A percentile compares a stretch with the other conserved stretches of the same genome.
phyloP scores from a whole-genome alignment of 1,140 invertebrate species.

The Rhagoletis zephyria region DNA sequence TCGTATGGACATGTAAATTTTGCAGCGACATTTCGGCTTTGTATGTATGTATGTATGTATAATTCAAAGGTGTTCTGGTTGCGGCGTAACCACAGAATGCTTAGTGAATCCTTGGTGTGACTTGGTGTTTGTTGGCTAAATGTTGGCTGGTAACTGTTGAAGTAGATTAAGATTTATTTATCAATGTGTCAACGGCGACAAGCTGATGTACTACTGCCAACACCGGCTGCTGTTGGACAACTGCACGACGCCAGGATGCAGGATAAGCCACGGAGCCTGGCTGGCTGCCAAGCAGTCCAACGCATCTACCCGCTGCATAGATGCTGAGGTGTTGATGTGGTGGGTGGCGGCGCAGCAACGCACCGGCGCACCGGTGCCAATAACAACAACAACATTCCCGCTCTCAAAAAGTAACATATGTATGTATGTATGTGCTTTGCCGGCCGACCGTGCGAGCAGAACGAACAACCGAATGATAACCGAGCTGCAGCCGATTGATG shows the following conservation, averaged over 20 bases:
- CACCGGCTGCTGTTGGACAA: conserved; percentile 71
- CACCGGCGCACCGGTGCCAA: neutral
- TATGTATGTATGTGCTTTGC: neutral
- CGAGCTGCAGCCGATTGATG: conserved; percentile 21
- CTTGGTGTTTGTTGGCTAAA: neutral
- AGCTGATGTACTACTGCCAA: conserved; percentile 63
- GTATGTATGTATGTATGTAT: neutral
- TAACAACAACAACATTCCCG: neutral
- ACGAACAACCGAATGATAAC: conserved; percentile 18
- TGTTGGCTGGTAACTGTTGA: conserved; percentile 17
- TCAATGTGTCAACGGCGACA: conserved; percentile 15
- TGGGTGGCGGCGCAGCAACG: neutral
- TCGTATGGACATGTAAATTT: neutral
- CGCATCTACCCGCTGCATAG: neutral
- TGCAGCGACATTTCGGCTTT: neutral
- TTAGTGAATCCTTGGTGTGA: neutral
- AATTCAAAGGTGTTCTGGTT: neutral
- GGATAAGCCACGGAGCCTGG: conserved; percentile 72
- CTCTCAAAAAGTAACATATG: neutral
- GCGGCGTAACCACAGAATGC: neutral
- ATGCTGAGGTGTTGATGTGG: conserved; percentile 31
- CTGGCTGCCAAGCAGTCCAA: conserved; percentile 18
- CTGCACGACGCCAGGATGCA: conserved; percentile 71
- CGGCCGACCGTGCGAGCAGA: neutral
- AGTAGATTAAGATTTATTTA: conserved; percentile 46